Base-by-base conservation (phyloP, 2,888 invertebrate species). In the Pteria penguin region DNA sequence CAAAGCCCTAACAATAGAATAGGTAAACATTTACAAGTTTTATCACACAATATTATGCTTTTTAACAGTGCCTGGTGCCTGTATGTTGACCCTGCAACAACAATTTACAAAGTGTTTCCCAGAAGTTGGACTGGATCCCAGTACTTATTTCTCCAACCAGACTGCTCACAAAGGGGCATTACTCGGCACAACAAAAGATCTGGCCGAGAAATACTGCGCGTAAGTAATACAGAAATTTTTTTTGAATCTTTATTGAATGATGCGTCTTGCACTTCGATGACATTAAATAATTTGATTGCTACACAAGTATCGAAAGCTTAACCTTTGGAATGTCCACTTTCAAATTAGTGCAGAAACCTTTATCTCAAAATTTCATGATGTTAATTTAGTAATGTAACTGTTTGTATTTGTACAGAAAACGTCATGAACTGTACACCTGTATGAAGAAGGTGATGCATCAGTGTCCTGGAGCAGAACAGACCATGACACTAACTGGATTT, bases 391-490 rank as follows among this genome's bases (percentile, higher is more conserved):
- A 24, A 58, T 8, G 11, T 57, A 62, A 4, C 29, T 22, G n/a
- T 36, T 52, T 32, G 36, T 65, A 26, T 33, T 31, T 57, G 78
- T 76, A 4, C 79, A 85, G 85, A 27, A 82, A 85, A 62, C 79
- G 81, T 36, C 80, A 82, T 45, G 78, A 78, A n/a, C 67, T 85
- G 57, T 85, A 83, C 60, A 82, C 81, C 0, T 85, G 85, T 62
- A 83, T 83, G 85, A 80, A 79, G 60, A 82, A 80, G 58, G 80
- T 85, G 1, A 82, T 85, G 63, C 81, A 85, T 67, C 75, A 78
- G 29, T 85, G 83, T 62, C 82, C 82, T 1, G 85, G 83, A 14
- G 85, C 85, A 22, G 84, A 85, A 27, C 82, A 85, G 69, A 83
- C 84, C 11, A 78, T 83, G 71, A 73, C 83, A 1, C 62, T 83